A percentile compares a stretch with the other conserved stretches of the same genome.
These are phyloP conservation scores for Balaenoptera acutorostrata DNA, from an alignment of 2,113 vertebrate genomes.

Conservation along the genomic window DNA sequence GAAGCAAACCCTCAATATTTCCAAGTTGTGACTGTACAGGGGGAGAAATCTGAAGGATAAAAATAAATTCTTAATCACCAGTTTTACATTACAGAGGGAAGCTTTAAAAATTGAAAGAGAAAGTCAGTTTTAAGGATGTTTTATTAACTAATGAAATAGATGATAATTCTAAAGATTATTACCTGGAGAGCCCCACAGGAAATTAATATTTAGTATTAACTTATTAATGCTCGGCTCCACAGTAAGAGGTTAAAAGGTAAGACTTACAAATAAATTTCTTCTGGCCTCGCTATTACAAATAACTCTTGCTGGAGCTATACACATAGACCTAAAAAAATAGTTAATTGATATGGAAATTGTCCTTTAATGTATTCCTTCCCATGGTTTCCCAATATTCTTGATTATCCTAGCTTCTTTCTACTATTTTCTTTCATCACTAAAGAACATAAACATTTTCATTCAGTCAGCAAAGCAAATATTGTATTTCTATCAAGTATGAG, in stretches of 20 bases:
- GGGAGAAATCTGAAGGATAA: background rate
- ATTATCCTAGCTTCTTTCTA: background rate
- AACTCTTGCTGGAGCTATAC: background rate
- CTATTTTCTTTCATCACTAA: background rate
- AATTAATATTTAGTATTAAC: slow-evolving; percentile 30
- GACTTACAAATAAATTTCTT: background rate
- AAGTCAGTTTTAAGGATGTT: background rate
- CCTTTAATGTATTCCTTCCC: background rate
- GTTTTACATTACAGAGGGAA: background rate
- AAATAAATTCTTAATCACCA: background rate
- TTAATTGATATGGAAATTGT: background rate
- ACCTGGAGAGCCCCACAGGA: background rate
- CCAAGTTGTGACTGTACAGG: background rate
- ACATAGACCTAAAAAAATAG: background rate
- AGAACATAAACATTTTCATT: background rate
- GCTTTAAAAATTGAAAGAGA: background rate
- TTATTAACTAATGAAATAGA: background rate
- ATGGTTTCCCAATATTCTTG: background rate
- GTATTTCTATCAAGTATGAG: background rate
- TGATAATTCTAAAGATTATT: background rate
- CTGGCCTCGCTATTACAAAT: background rate
- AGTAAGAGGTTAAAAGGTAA: background rate
- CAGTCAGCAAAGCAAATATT: background rate
- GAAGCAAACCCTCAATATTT: background rate
- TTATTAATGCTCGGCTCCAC: background rate